phyloP scores from a whole-genome alignment of 2,888 invertebrate genomes.

The Toxonevra muliebris region DNA sequence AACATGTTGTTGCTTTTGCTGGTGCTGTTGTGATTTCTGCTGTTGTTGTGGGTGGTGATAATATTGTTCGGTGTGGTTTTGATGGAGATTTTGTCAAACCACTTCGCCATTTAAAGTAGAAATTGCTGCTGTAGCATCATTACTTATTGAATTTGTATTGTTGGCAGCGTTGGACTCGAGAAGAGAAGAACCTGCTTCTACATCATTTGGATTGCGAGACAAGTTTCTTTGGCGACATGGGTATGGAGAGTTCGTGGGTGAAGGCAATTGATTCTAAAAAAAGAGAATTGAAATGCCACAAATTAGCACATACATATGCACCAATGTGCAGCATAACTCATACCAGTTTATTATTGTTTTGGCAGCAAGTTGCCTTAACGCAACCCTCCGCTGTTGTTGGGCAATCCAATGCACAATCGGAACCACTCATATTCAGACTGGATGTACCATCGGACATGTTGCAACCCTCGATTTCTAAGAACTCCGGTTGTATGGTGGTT shows the following conservation, averaged over 20 bases:
- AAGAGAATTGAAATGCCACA: slow-evolving; percentile 11
- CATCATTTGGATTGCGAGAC: slow-evolving; percentile 67
- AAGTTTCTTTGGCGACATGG: slow-evolving; percentile 82
- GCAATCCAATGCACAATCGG: slow-evolving; percentile 80
- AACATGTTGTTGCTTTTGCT: slow-evolving; percentile 35
- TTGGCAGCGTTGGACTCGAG: slow-evolving; percentile 53
- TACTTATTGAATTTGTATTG: slow-evolving; percentile 48
- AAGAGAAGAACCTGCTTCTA: slow-evolving; percentile 61
- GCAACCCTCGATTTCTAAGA: slow-evolving; percentile 79
- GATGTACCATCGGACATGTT: slow-evolving; percentile 65
- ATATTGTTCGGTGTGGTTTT: slow-evolving; percentile 37
- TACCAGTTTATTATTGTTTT: slow-evolving; percentile 64
- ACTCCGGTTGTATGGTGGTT: slow-evolving; percentile 98
- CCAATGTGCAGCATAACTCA: slow-evolving; percentile 6
- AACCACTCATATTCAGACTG: slow-evolving; percentile 67
- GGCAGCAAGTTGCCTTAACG: slow-evolving; percentile 86
- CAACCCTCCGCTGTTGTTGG: slow-evolving; percentile 85
- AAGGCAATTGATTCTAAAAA: slow-evolving; percentile 70
- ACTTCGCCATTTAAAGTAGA: slow-evolving; percentile 49
- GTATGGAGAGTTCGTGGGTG: slow-evolving; percentile 82
- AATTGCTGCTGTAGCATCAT: slow-evolving; percentile 39
- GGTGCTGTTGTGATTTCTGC: slow-evolving; percentile 26
- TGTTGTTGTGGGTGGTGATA: slow-evolving; percentile 38
- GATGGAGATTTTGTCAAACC: slow-evolving; percentile 60
- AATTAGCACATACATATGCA: background rate